Evolutionary conservation across 2,797 vertebrate genomes (phyloP).

Genomic region (Helicolenus hilgendorfi): DNA sequence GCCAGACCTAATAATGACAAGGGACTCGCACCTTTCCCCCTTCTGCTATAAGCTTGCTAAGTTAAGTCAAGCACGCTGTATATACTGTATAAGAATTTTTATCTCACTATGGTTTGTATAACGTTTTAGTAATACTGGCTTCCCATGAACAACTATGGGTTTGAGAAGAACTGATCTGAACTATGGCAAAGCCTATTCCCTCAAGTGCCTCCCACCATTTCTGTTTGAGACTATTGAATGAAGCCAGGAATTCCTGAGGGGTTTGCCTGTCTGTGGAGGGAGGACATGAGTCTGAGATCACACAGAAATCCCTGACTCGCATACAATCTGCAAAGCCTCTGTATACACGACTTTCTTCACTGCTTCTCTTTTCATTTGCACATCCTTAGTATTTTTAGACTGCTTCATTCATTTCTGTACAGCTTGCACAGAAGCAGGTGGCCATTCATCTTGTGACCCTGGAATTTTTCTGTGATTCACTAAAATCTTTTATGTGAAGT

Average conservation of each 20-base stretch:
- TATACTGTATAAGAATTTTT: no score
- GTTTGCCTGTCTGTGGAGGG: slow-evolving; percentile 31
- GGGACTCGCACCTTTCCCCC: neutral
- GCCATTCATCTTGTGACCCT: neutral
- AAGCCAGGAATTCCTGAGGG: slow-evolving; percentile 36
- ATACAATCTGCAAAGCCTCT: slow-evolving; percentile 13
- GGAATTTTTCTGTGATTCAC: neutral
- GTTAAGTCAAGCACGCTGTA: no score
- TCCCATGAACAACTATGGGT: neutral
- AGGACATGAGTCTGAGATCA: slow-evolving; percentile 49
- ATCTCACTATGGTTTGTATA: neutral
- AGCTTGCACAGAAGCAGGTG: neutral
- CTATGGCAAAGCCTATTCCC: slow-evolving; percentile 10
- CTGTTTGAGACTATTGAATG: slow-evolving; percentile 39
- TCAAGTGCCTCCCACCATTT: slow-evolving; percentile 14
- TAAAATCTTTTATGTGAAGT: neutral
- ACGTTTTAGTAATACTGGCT: neutral
- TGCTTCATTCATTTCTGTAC: neutral
- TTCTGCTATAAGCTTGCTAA: neutral
- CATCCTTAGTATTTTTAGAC: neutral
- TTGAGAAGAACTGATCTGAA: slow-evolving; percentile 19
- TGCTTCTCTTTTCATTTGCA: slow-evolving; percentile 14
- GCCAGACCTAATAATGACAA: neutral
- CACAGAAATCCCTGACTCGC: slow-evolving; percentile 39
- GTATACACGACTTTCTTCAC: slow-evolving; percentile 11